Evolutionary conservation across 2,888 invertebrate species (phyloP), one percentile per base, ranked within the genome.

Genomic region (Leptopilina drosophilae): DNA sequence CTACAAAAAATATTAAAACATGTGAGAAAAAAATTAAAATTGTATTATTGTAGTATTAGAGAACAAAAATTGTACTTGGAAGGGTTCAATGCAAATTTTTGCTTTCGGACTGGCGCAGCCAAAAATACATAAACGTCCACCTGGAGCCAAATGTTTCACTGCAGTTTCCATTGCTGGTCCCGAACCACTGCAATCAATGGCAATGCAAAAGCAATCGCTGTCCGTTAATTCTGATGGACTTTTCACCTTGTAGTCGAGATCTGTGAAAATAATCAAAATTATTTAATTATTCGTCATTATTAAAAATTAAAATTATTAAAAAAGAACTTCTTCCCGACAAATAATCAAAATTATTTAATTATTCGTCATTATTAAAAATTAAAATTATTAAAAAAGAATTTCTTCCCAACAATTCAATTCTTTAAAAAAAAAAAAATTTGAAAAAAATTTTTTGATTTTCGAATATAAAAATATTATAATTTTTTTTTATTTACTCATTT

Each of bases 101-200:
- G 92, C 91, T 77, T 93, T 89, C 0, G 94, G 94, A 83, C 92
- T 92, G 12, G 95, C 94, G 78, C 95, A 95, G 1, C 96, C 96
- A 85, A 96, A 96, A 46, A 95, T 91, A 6, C 95, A 94, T 66
- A 95, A 93, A 84, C 94, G 95, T 0, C 95, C 96, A 0, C 95
- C 95, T 1, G 90, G 91, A 9, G 91, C 91, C 80, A 96, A 80
- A 56, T 95, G 92, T 53, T 93, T 92, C 77, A 95, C 90, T 3
- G 93, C 94, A 3, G 93, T 92, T 88, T 95, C 95, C 91, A 95
- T 94, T 0, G 95, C 96, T 80, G 94, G 94, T 0, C 94, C 95
- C 11, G 93, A 95, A 88, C 96, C 96, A 88, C 95, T 95, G 87
- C 96, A 96, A 84, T 96, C 96, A n/a, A 96, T 93, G 11, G 95